phyloP scores from a whole-genome alignment of 2,113 vertebrate species.

The Fulica atra region DNA sequence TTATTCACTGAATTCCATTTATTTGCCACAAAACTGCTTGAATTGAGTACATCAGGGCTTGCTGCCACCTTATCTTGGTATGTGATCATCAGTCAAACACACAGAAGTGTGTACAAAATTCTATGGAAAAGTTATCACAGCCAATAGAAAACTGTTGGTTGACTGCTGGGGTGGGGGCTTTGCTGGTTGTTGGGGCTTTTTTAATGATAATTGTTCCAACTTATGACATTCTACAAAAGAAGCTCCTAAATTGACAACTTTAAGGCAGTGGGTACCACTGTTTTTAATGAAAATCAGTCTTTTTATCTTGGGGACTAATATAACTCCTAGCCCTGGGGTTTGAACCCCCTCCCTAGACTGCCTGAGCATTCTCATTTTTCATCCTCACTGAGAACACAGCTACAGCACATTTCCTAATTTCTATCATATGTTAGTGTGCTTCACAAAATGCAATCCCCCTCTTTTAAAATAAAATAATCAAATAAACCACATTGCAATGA shows the following conservation, averaged over 20 bases:
- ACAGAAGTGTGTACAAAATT: neutral
- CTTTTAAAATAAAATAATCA: neutral
- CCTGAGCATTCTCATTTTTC: conserved; percentile 51
- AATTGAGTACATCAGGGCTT: neutral
- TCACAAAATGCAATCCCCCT: neutral
- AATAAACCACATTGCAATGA: neutral
- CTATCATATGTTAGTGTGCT: conserved; percentile 6
- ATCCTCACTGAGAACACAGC: conserved; percentile 23
- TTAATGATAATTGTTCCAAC: neutral
- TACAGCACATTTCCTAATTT: conserved; percentile 47
- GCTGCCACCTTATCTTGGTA: neutral
- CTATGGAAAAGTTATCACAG: neutral
- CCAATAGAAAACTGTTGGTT: neutral
- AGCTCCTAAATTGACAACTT: neutral
- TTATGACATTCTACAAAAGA: neutral
- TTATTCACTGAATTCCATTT: neutral
- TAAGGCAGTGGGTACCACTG: neutral
- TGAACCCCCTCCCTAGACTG: conserved; percentile 17
- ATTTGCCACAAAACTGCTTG: neutral
- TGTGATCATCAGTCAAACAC: neutral
- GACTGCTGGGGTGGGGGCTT: neutral
- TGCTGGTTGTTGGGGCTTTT: neutral
- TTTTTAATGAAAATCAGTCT: neutral
- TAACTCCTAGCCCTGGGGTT: neutral
- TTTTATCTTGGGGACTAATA: neutral